Base-by-base conservation (phyloP, 2,888 invertebrate species). In the Dendrolimus pini region DNA sequence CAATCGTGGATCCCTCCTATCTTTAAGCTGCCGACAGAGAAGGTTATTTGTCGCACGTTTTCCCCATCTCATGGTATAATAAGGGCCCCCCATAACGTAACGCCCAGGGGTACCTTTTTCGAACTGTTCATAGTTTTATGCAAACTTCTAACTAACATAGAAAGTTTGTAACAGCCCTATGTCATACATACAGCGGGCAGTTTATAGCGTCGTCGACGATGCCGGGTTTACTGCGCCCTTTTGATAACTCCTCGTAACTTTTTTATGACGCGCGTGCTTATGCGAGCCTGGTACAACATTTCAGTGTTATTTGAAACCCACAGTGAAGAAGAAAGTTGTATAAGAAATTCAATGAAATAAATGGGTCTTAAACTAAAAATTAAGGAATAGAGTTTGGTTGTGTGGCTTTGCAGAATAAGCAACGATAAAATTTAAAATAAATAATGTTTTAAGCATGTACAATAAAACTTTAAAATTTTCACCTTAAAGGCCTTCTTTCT, bases 201-300 rank as follows among this genome's bases (percentile, higher is more conserved):
- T 81, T 82, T 81, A 83, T 75, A 69, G 76, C 77, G 68, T 66
- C 69, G 73, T 68, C 72, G 70, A 68, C 77, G 77, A 70, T 70
- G 74, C 71, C 72, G 72, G 71, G 70, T 83, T 83, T 82, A 79
- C 72, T 75, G 76, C 78, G 77, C 78, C 81, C 82, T 79, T 82
- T 84, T 83, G 83, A 83, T 84, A 82, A 82, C 80, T 82, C 75
- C 76, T 83, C 82, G 81, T 83, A 82, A 83, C 77, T 76, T 79
- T 83, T 84, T 85, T 85, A 85, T 77, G 78, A 76, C 74, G 70
- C 72, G 74, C 78, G 76, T 74, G 77, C 78, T 81, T 78, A 82
- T 82, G 77, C 65, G 69, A 69, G 75, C 80, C 80, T 82, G 79
- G 82, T 80, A 78, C 80, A 71, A 63, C 67, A 65, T 65, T 67